Percentiles rank a stretch among this genome's conserved stretches.
Evolutionary conservation across 2,888 invertebrate genomes (phyloP).

Genomic region (Drosophila borborema): DNA sequence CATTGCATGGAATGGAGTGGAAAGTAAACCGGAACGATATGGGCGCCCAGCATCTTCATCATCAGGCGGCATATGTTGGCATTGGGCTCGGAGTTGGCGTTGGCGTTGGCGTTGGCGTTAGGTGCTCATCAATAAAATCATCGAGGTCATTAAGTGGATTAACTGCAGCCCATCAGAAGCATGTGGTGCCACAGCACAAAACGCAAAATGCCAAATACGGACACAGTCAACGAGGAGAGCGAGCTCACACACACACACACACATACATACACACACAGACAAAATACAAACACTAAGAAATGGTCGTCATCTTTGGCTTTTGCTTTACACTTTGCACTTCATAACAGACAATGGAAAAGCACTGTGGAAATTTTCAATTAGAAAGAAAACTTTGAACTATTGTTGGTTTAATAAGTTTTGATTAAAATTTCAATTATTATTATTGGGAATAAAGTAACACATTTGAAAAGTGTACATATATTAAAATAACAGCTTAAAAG

Average conservation of each 20-base stretch:
- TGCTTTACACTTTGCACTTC: constrained; percentile 79
- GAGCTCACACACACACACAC: constrained; percentile 20
- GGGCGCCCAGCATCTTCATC: constrained; percentile 69
- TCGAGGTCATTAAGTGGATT: constrained; percentile 85
- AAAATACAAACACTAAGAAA: constrained; percentile 36
- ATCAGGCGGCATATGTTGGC: constrained; percentile 78
- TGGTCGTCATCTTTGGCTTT: constrained; percentile 69
- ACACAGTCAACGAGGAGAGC: constrained; percentile 42
- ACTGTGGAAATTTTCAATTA: constrained; percentile 25
- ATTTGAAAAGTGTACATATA: no score
- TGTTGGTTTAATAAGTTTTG: no score
- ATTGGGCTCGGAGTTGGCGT: constrained; percentile 32
- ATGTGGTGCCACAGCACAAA: constrained; percentile 77
- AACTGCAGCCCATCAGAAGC: constrained; percentile 84
- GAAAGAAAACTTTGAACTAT: not conserved
- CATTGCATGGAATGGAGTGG: constrained; percentile 11
- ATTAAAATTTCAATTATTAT: no score
- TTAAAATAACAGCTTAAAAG: no score
- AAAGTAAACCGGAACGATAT: constrained; percentile 48
- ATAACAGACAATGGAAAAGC: constrained; percentile 64
- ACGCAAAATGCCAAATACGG: constrained; percentile 77
- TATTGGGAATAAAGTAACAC: no score
- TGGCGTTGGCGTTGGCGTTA: constrained; percentile 49
- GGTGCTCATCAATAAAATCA: constrained; percentile 85
- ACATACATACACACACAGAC: constrained; percentile 11